A percentile compares a stretch with the other conserved stretches of the same genome.
These are phyloP conservation scores for Poecile atricapillus DNA, from an alignment of 2,113 vertebrate species.

Conservation along the genomic window DNA sequence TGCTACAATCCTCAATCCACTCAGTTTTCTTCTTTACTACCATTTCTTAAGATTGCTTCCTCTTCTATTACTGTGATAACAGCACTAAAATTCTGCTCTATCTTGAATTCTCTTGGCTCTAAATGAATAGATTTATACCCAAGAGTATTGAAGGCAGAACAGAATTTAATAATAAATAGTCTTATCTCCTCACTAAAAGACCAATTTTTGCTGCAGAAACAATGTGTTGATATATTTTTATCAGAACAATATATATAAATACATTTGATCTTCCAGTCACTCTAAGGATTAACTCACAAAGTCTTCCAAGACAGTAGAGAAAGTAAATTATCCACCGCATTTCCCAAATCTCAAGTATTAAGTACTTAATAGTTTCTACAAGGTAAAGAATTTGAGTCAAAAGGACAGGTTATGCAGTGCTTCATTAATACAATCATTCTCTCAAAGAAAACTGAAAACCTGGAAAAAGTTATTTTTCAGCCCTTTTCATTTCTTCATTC, in stretches of 20 bases:
- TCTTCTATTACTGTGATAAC: neutral
- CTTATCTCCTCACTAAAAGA: neutral
- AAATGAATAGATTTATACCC: no score
- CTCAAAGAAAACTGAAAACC: neutral
- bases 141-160: no score
- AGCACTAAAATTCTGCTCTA: neutral
- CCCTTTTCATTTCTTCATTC: neutral
- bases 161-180: neutral
- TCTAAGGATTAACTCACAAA: neutral
- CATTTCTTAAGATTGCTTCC: neutral
- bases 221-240: neutral
- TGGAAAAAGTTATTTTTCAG: neutral
- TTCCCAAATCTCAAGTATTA: neutral
- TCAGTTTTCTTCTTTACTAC: neutral
- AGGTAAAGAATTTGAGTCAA: neutral
- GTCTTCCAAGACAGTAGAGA: neutral
- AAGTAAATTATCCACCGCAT: neutral
- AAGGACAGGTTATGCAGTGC: neutral
- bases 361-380: neutral
- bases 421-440: neutral
- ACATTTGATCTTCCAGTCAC: neutral
- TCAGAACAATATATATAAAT: neutral
- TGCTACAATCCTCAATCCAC: neutral
- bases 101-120: neutral
- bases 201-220: neutral